These are phyloP conservation scores for Climacteris rufus DNA, from an alignment of 2,113 vertebrate genomes.

Conservation along the genomic window DNA sequence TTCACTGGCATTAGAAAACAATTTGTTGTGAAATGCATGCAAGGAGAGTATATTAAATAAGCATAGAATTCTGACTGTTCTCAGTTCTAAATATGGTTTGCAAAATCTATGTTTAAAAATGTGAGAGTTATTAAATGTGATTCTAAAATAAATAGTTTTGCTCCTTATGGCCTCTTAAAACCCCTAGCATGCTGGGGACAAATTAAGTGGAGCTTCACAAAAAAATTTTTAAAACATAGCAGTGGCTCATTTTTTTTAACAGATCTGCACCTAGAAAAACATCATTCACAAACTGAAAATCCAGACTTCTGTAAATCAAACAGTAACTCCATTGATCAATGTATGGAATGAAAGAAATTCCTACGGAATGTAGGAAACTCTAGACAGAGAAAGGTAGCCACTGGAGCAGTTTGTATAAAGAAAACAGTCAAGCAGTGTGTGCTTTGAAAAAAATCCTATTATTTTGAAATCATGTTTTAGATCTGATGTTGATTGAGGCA, in stretches of 20 bases:
- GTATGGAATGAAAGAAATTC: slow-evolving; percentile 55
- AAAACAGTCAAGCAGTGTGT: slow-evolving; percentile 40
- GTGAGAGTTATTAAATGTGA: not conserved
- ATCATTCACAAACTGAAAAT: not conserved
- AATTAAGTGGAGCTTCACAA: not conserved
- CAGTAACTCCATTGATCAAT: slow-evolving; percentile 68
- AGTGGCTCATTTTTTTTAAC: not conserved
- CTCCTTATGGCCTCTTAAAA: not conserved
- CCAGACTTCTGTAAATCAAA: slow-evolving; percentile 8
- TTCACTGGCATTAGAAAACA: not conserved
- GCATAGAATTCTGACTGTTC: not conserved
- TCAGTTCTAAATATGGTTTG: not conserved
- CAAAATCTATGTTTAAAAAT: not conserved
- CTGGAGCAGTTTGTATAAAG: slow-evolving; percentile 18
- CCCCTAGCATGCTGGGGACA: not conserved
- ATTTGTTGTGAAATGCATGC: not conserved
- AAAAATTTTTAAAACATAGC: not conserved
- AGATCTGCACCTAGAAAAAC: slow-evolving; percentile 14
- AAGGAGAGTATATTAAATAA: not conserved
- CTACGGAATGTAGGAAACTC: slow-evolving; percentile 56
- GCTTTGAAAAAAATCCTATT: not conserved
- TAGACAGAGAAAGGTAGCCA: slow-evolving; percentile 42
- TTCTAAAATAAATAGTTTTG: not conserved
- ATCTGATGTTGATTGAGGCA: not conserved
- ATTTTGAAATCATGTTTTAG: not conserved